These are phyloP conservation scores for Ischnus inquisitorius DNA, from an alignment of 2,888 invertebrate genomes.

Conservation along the genomic window DNA sequence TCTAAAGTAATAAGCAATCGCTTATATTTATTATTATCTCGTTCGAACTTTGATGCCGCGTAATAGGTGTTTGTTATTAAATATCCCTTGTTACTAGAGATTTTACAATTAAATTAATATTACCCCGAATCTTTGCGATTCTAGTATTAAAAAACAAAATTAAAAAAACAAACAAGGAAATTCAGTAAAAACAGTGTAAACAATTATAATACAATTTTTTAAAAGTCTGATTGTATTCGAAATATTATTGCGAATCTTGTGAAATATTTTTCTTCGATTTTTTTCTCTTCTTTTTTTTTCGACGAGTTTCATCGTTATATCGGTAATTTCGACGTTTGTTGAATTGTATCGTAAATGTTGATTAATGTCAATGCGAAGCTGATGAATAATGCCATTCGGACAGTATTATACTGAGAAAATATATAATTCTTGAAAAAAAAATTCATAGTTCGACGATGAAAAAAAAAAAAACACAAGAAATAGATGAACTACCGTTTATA, in stretches of 20 bases:
- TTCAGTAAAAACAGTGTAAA: constrained; percentile 1
- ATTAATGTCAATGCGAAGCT: constrained; percentile 7
- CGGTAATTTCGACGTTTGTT: constrained; percentile 20
- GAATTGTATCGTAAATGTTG: constrained; percentile 7
- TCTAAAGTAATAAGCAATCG: constrained; percentile 72
- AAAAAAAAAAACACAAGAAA: neutral
- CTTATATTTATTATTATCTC: constrained; percentile 63
- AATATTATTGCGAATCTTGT: constrained; percentile 35
- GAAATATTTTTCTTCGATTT: constrained; percentile 26
- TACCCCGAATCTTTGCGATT: neutral
- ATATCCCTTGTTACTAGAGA: constrained; percentile 34
- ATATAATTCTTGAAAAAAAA: constrained; percentile 14
- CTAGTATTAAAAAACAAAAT: constrained; percentile 22
- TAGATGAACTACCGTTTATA: neutral
- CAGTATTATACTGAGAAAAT: constrained; percentile 53
- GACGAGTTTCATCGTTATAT: constrained; percentile 27
- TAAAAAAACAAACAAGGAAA: neutral
- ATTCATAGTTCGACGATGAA: constrained; percentile 15
- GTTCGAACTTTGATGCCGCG: constrained; percentile 60
- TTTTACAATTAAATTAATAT: constrained; percentile 21
- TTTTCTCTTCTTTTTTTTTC: constrained; percentile 43
- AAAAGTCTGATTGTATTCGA: constrained; percentile 33
- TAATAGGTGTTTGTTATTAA: constrained; percentile 51
- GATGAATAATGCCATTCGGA: constrained; percentile 47
- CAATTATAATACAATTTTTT: constrained; percentile 30